Evolutionary conservation across 2,797 vertebrate species (phyloP), one percentile per base, ranked within the genome.

Genomic region (Potorous gilbertii): DNA sequence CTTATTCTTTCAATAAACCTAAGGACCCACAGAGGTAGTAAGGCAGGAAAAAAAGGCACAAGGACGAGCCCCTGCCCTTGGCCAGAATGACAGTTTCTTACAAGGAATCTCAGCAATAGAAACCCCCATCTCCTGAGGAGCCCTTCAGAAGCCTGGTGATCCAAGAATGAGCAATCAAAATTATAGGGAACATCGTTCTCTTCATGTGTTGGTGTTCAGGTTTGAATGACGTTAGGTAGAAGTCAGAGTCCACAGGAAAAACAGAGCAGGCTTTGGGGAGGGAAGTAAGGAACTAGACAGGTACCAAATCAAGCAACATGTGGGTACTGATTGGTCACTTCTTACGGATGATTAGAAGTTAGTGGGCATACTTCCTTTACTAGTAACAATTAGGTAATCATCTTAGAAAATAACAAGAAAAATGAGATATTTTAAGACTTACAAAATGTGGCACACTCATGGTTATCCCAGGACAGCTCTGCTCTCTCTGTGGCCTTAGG

Each of bases 181-280:
- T 40, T 90, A 13, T 93, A 94, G 92, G 55, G 54, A 94, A 27
- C 74, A 34, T 40, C 56, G 74, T 91, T 90, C 95, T 91, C 62
- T 96, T 91, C 91, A 87, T 55, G 54, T 92, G 21, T 90, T 89
- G 34, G 54, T 90, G 92, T n/a, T 94, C 95, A 93, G 46, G 40
- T 21, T 97, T 92, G 95, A 96, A 96, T 55, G 66, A 93, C 92
- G 92, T 94, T n/a, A 92, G 62, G 94, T 40, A 94, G 56, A 96
- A 95, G 55, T 81, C 18, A 92, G 55, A 95, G 96, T 89, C 56
- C 91, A 95, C 54, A 87, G 27, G n/a, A 81, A 95, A 94, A 40
- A 54, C 54, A 54, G 31, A n/a, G 87, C 89, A 95, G 18, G 8
- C 59, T 40, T 95, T 92, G 90, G 94, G 56, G 54, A 95, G 95